phyloP scores from a whole-genome alignment of 2,888 invertebrate genomes.

The Andrena minutula region DNA sequence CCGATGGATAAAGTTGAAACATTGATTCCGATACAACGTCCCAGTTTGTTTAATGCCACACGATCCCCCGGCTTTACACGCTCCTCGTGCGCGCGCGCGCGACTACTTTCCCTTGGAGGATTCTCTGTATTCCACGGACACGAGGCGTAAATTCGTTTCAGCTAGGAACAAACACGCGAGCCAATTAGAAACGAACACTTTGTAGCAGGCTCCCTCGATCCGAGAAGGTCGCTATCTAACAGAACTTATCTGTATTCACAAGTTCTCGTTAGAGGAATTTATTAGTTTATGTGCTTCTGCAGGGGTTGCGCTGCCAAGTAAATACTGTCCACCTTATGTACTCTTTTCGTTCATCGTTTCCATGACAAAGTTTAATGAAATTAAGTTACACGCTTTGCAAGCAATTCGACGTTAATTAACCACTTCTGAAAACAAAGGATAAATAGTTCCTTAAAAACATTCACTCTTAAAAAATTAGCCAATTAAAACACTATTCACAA shows the following conservation, averaged over 20 bases:
- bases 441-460: too few relatives aligned
- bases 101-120: constrained; percentile 15
- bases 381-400: not conserved
- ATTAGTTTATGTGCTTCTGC: constrained; percentile 38
- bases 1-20: constrained; percentile 28
- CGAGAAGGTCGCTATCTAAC: constrained; percentile 52
- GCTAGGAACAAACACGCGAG: constrained; percentile 61
- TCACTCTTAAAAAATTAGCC: too few relatives aligned
- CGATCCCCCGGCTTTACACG: constrained; percentile 29
- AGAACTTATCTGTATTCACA: constrained; percentile 51
- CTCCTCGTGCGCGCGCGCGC: constrained; percentile 10
- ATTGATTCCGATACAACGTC: constrained; percentile 25
- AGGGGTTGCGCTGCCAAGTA: not conserved
- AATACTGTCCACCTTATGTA: not conserved
- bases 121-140: constrained; percentile 44
- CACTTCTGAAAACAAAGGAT: too few relatives aligned
- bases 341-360: not conserved
- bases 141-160: constrained; percentile 59
- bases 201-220: constrained; percentile 46
- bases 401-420: too few relatives aligned
- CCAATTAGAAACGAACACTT: constrained; percentile 67
- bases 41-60: constrained; percentile 33
- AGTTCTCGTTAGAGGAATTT: constrained; percentile 64
- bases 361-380: not conserved
- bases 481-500: too few relatives aligned